Evolutionary conservation across 1,140 invertebrate species (phyloP).

Genomic region (Macrobrachium nipponense): DNA sequence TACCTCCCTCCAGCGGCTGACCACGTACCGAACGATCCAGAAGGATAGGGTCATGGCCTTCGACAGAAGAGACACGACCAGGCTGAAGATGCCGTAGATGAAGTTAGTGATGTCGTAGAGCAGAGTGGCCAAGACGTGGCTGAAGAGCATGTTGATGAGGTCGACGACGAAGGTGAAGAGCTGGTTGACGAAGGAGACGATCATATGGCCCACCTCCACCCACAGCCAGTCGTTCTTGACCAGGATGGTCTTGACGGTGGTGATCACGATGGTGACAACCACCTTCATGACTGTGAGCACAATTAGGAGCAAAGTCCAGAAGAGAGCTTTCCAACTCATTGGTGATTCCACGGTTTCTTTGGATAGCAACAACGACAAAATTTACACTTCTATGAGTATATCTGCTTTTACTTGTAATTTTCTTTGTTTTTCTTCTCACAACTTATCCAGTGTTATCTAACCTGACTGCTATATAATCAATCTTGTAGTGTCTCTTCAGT

Average conservation of each 20-base stretch:
- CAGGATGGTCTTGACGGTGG: constrained; percentile 48
- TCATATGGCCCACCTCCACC: constrained; percentile 25
- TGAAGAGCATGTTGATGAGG: constrained; percentile 8
- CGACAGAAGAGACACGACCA: constrained; percentile 12
- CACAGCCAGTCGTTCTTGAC: constrained; percentile 50
- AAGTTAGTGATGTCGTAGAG: constrained; percentile 34
- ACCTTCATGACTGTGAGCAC: constrained; percentile 41
- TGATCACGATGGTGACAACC: constrained; percentile 31
- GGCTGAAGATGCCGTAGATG: constrained; percentile 28
- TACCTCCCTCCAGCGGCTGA: constrained; percentile 32
- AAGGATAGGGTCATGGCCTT: constrained; percentile 36
- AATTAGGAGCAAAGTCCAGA: constrained; percentile 38
- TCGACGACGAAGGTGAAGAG: constrained; percentile 29
- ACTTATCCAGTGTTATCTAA: not conserved
- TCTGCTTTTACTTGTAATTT: not conserved
- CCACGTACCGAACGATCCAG: constrained; percentile 35
- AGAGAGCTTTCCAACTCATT: constrained; percentile 33
- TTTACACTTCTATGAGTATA: not conserved
- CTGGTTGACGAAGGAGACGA: constrained; percentile 22
- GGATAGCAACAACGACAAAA: not conserved
- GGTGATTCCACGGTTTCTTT: not conserved
- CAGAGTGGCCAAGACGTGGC: constrained; percentile 33
- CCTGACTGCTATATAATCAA: too few relatives aligned
- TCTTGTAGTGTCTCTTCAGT: too few relatives aligned
- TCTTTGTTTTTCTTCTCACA: not conserved